Evolutionary conservation across 2,888 invertebrate species (phyloP).

Genomic region (Lasioglossum leucozonium): DNA sequence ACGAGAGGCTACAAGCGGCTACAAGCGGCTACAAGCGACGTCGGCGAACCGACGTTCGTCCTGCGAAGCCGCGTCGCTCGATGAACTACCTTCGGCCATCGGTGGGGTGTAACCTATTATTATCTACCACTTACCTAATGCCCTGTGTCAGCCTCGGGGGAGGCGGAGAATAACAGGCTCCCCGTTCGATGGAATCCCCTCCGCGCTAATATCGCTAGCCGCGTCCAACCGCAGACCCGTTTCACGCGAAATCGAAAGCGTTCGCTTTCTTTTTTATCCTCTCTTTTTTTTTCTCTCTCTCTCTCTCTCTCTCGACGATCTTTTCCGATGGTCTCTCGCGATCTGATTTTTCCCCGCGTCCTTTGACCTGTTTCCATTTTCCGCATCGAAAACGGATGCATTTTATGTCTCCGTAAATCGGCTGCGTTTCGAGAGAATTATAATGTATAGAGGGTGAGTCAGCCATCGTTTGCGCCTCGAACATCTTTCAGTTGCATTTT

Average conservation of each 20-base stretch:
- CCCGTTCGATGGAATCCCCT: conserved; percentile 65
- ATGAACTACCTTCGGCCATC: conserved; percentile 81
- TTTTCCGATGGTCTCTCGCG: not conserved
- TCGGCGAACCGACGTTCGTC: conserved; percentile 61
- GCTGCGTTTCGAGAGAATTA: no score
- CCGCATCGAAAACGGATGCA: not conserved
- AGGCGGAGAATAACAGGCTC: conserved; percentile 78
- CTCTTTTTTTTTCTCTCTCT: no score
- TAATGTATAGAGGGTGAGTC: no score
- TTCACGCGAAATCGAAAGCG: not conserved
- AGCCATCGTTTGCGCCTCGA: no score
- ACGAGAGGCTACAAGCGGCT: no score
- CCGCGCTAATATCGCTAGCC: conserved; percentile 61
- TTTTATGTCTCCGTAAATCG: no score
- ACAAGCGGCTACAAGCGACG: not conserved
- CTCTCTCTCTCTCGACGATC: not conserved
- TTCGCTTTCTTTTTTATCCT: no score
- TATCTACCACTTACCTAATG: conserved; percentile 84
- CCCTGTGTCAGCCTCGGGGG: conserved; percentile 80
- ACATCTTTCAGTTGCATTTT: no score
- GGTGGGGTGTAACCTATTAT: conserved; percentile 84
- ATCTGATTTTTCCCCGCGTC: no score
- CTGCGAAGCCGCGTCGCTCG: conserved; percentile 73
- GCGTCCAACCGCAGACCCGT: conserved; percentile 12
- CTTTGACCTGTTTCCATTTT: no score